These are phyloP conservation scores for Pegea sp. DNA, from an alignment of 23 tunicate genomes.

Conservation along the genomic window DNA sequence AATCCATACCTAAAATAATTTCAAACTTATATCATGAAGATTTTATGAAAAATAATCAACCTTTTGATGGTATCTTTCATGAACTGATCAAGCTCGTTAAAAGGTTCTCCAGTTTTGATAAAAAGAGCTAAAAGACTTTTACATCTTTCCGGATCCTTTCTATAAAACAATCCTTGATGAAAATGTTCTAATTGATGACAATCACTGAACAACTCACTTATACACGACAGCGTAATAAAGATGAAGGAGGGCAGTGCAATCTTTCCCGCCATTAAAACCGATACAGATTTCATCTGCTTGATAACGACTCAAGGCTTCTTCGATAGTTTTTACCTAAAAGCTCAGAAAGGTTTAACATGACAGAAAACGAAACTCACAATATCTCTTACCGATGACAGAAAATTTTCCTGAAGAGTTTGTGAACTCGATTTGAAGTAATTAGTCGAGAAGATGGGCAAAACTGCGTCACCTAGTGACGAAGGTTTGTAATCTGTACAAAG, in stretches of 20 bases:
- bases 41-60: constrained; percentile 1
- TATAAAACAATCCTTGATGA: too few relatives aligned
- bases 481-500: too few relatives aligned
- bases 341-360: too few relatives aligned
- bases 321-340: constrained; percentile 20
- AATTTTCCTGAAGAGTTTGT: too few relatives aligned
- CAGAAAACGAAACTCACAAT: too few relatives aligned
- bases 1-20: constrained; percentile 30
- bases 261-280: constrained; percentile 85
- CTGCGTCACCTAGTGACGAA: too few relatives aligned
- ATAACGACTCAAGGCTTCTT: constrained; percentile 30
- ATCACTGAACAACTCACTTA: constrained; percentile 19
- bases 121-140: constrained; percentile 19
- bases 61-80: constrained; percentile 27
- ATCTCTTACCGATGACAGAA: too few relatives aligned
- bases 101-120: constrained; percentile 35
- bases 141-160: constrained; percentile 6
- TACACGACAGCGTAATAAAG: constrained; percentile 30
- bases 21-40: background rate
- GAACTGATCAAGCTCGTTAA: constrained; percentile 47
- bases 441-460: too few relatives aligned
- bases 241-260: constrained; percentile 74
- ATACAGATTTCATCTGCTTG: constrained; percentile 19
- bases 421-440: too few relatives aligned
- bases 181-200: too few relatives aligned